phyloP scores from a whole-genome alignment of 37 sponge, comb jelly and placozoan species.

The Diacarnus erythraeanus region DNA sequence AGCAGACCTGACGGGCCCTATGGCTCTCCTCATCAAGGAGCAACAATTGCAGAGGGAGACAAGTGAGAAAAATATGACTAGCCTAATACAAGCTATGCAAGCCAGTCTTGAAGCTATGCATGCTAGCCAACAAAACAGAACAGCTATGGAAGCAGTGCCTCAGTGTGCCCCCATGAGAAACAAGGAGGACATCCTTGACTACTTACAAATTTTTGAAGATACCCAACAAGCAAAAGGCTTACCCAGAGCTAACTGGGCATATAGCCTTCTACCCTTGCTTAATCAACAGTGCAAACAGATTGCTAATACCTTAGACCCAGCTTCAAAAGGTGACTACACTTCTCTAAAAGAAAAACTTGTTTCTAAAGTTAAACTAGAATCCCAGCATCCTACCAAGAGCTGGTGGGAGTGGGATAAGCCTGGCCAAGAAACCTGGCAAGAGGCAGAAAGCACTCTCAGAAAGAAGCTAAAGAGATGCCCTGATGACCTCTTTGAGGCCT shows the following conservation, averaged over 20 bases:
- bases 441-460: neutral
- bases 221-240: neutral
- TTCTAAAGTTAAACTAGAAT: neutral
- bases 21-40: neutral
- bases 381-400: neutral
- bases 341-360: neutral
- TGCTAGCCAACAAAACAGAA: neutral
- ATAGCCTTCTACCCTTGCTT: neutral
- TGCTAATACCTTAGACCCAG: neutral
- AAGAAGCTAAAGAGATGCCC: neutral
- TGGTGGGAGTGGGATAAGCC: neutral
- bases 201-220: neutral
- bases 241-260: neutral
- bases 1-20: neutral
- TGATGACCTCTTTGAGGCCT: neutral
- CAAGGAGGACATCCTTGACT: neutral
- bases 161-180: neutral
- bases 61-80: neutral
- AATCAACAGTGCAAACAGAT: neutral
- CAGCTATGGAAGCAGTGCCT: neutral
- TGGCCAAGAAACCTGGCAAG: neutral
- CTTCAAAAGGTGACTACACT: neutral
- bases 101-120: neutral
- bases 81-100: neutral
- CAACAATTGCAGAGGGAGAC: neutral